A percentile compares a stretch with the other conserved stretches of the same genome.
Conservation (phyloP, 2,888 invertebrate genomes). For the Lasioglossum villosulum region DNA sequence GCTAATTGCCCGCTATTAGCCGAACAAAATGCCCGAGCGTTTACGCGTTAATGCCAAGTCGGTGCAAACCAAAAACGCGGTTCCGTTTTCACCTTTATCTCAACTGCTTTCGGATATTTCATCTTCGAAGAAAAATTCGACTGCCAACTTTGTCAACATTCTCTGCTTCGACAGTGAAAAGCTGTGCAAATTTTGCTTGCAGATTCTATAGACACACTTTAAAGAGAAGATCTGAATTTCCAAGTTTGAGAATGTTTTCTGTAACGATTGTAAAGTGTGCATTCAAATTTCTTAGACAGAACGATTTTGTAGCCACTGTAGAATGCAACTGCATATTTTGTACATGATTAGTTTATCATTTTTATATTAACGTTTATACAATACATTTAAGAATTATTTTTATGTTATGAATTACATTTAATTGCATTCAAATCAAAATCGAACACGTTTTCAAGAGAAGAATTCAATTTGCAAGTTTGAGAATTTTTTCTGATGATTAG, state of each 20-base stretch:
- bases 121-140: background rate
- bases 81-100: background rate
- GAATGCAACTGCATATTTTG: too few relatives aligned
- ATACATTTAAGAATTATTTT: too few relatives aligned
- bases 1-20: slow-evolving; percentile 27
- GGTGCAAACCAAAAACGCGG: background rate
- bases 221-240: too few relatives aligned
- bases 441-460: too few relatives aligned
- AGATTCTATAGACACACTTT: background rate
- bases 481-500: background rate
- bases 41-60: slow-evolving; percentile 23
- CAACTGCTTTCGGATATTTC: background rate
- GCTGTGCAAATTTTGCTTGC: background rate
- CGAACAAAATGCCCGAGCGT: slow-evolving; percentile 16
- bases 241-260: too few relatives aligned
- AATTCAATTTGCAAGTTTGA: background rate
- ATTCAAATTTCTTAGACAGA: too few relatives aligned
- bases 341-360: too few relatives aligned
- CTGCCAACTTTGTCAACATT: background rate
- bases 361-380: too few relatives aligned
- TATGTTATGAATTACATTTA: too few relatives aligned
- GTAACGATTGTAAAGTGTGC: too few relatives aligned
- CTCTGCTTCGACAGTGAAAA: background rate
- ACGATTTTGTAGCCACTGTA: too few relatives aligned
- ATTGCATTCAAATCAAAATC: too few relatives aligned